A percentile compares a stretch with the other conserved stretches of the same genome.
Conservation (phyloP, 2,797 vertebrate genomes). For the Nannoperca obscura region DNA sequence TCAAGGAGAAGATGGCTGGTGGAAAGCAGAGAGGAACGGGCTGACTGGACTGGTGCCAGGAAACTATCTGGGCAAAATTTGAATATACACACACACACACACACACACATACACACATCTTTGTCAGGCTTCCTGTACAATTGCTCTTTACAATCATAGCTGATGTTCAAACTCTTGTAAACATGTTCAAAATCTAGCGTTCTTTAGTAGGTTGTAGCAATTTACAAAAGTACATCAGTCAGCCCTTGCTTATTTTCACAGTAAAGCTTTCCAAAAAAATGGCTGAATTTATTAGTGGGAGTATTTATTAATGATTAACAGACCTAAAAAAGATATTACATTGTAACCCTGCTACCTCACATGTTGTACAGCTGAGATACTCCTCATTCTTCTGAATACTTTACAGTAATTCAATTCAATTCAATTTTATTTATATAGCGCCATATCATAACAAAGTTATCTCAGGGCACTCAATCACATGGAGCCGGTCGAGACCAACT, state of each 20-base stretch:
- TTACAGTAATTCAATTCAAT: no score
- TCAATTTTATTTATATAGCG: no score
- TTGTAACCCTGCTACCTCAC: slow-evolving; percentile 14
- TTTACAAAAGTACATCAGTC: not conserved
- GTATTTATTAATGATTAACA: not conserved
- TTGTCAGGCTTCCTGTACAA: not conserved
- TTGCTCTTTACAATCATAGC: not conserved
- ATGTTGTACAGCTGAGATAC: not conserved
- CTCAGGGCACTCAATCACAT: no score
- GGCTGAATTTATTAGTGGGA: not conserved
- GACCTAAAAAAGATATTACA: not conserved
- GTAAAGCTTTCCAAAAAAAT: not conserved
- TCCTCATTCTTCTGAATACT: not conserved
- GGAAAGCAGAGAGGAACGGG: slow-evolving; percentile 88
- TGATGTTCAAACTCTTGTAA: not conserved
- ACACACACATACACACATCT: not conserved
- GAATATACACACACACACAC: slow-evolving; percentile 4
- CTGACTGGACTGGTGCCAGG: slow-evolving; percentile 90
- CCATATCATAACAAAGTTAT: no score
- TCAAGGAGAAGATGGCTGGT: slow-evolving; percentile 92
- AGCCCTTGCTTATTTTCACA: not conserved
- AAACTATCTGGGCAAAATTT: slow-evolving; percentile 89
- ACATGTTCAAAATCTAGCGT: not conserved
- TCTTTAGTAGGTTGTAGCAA: not conserved
- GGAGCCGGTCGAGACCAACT: no score